Evolutionary conservation across 1,140 invertebrate species (phyloP).

Genomic region (Lineus longissimus): DNA sequence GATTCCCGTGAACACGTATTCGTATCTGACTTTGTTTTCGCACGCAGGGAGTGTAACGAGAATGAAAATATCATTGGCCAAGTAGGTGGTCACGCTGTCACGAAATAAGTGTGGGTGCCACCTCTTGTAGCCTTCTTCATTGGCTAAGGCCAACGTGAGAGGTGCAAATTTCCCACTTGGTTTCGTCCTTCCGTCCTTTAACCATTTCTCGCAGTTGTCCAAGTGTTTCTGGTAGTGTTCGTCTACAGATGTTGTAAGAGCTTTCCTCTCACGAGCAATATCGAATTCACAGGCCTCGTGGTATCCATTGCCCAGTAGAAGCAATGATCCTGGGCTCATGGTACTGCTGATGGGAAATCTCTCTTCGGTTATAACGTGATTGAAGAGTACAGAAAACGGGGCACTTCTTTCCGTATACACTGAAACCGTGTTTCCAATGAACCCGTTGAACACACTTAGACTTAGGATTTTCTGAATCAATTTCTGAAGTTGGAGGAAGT

Average conservation of each 20-base stretch:
- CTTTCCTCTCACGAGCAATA: background rate
- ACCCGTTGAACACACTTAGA: background rate
- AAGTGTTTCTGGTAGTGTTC: constrained; percentile 5
- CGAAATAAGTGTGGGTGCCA: background rate
- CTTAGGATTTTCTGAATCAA: constrained; percentile 1
- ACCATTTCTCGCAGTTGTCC: constrained; percentile 1
- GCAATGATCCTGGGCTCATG: background rate
- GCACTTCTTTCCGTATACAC: constrained; percentile 4
- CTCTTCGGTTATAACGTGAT: background rate
- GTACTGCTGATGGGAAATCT: constrained; percentile 6
- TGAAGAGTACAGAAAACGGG: background rate
- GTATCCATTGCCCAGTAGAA: constrained; percentile 1
- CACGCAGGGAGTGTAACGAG: background rate
- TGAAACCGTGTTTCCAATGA: background rate
- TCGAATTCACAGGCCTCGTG: constrained; percentile 2
- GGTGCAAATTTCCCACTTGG: background rate
- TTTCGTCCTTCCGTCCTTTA: background rate
- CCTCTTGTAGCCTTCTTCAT: constrained; percentile 7
- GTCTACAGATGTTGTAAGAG: background rate
- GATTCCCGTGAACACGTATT: constrained; percentile 3
- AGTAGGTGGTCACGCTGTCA: constrained; percentile 6
- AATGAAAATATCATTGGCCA: constrained; percentile 6
- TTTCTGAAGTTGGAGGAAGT: background rate
- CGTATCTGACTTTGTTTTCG: constrained; percentile 1
- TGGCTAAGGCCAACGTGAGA: background rate